These are phyloP conservation scores for Dynastes tityus DNA, from an alignment of 2,888 invertebrate species.

Conservation along the genomic window DNA sequence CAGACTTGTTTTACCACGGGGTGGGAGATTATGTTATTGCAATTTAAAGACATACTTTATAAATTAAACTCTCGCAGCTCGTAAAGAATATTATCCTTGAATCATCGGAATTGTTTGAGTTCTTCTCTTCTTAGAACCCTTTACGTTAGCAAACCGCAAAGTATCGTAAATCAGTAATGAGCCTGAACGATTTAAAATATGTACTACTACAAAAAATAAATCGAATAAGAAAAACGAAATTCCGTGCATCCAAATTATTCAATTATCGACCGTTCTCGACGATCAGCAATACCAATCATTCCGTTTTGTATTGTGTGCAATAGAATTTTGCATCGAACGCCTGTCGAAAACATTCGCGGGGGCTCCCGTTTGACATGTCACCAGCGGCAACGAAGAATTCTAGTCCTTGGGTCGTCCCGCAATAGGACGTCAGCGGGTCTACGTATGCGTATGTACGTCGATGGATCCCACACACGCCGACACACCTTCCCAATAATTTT, in stretches of 20 bases:
- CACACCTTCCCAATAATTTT: slow-evolving; percentile 57
- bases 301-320: slow-evolving; percentile 44
- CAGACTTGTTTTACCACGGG: too few species aligned
- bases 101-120: too few species aligned
- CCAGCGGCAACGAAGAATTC: slow-evolving; percentile 56
- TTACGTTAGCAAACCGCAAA: too few species aligned
- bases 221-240: slow-evolving; percentile 44
- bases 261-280: slow-evolving; percentile 62
- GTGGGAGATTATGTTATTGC: too few species aligned
- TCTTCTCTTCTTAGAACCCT: too few species aligned
- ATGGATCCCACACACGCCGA: slow-evolving; percentile 40
- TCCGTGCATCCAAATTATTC: slow-evolving; percentile 59
- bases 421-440: background rate
- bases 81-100: too few species aligned
- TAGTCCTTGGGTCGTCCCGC: slow-evolving; percentile 57
- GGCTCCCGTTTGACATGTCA: slow-evolving; percentile 49
- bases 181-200: too few species aligned
- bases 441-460: background rate
- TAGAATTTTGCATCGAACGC: slow-evolving; percentile 51
- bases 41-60: too few species aligned
- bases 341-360: slow-evolving; percentile 63
- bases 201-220: background rate
- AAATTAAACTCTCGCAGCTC: too few species aligned
- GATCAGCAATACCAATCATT: slow-evolving; percentile 60
- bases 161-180: too few species aligned